These are phyloP conservation scores for Squalus acanthias DNA, from an alignment of 2,797 vertebrate species.

Conservation along the genomic window DNA sequence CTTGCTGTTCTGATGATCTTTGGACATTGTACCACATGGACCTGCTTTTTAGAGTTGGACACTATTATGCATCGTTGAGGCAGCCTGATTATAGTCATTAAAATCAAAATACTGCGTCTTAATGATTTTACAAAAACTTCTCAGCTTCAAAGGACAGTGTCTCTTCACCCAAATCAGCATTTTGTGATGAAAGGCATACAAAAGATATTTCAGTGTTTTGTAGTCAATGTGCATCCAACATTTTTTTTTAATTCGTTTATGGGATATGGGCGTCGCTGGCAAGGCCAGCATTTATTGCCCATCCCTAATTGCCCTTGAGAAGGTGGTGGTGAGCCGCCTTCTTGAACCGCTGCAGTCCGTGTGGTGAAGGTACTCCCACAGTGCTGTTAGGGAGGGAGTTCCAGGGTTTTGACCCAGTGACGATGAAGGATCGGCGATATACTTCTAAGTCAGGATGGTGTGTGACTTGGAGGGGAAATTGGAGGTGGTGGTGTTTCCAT, in stretches of 20 bases:
- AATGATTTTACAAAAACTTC: neutral
- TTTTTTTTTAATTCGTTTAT: neutral
- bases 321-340: too few relatives aligned
- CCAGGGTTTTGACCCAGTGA: too few relatives aligned
- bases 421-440: too few relatives aligned
- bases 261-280: too few relatives aligned
- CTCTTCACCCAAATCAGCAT: neutral
- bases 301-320: too few relatives aligned
- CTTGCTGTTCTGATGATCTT: neutral
- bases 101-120: neutral
- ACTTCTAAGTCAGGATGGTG: too few relatives aligned
- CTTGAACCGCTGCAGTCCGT: too few relatives aligned
- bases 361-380: too few relatives aligned
- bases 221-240: neutral
- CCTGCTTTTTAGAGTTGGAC: neutral
- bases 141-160: neutral
- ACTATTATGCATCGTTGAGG: neutral
- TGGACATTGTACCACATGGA: neutral
- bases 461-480: too few relatives aligned
- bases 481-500: too few relatives aligned
- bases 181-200: neutral
- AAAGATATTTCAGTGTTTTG: neutral
- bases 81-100: neutral
- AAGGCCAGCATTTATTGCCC: too few relatives aligned
- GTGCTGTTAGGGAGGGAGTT: too few relatives aligned